Conservation (phyloP, 2,113 vertebrate species). For the Mastomys coucha region DNA sequence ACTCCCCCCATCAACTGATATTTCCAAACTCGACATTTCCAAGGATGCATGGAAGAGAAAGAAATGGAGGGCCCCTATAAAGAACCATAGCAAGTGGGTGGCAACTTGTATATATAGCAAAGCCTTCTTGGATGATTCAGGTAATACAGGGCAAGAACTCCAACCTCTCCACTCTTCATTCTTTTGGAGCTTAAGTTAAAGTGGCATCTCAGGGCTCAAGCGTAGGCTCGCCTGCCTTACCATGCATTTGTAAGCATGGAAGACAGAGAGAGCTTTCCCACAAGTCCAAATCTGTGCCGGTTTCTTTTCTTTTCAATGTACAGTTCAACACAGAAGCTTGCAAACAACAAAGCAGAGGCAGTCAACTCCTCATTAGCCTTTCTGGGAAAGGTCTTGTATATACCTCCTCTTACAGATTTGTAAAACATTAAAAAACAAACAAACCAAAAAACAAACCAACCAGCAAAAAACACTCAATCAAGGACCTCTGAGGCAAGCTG, state of each 20-base stretch:
- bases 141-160: neutral
- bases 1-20: neutral
- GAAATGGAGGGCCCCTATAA: neutral
- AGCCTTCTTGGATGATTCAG: neutral
- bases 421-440: conserved; percentile 63
- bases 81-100: neutral
- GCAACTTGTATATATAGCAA: neutral
- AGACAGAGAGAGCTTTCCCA: neutral
- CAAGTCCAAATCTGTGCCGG: neutral
- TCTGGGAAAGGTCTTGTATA: conserved; percentile 65
- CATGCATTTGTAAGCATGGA: neutral
- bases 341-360: conserved; percentile 45
- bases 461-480: neutral
- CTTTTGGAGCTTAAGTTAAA: conserved; percentile 25
- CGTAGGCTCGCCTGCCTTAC: neutral
- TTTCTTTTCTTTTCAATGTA: conserved; percentile 28
- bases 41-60: neutral
- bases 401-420: conserved; percentile 61
- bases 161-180: neutral
- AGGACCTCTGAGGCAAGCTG: conserved; percentile 39
- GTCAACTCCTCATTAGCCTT: conserved; percentile 56
- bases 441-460: neutral
- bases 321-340: conserved; percentile 25
- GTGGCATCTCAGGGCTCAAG: conserved; percentile 27
- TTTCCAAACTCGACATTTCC: neutral